Conservation (phyloP, 2,797 vertebrate genomes). For the Threskiornis aethiopicus region DNA sequence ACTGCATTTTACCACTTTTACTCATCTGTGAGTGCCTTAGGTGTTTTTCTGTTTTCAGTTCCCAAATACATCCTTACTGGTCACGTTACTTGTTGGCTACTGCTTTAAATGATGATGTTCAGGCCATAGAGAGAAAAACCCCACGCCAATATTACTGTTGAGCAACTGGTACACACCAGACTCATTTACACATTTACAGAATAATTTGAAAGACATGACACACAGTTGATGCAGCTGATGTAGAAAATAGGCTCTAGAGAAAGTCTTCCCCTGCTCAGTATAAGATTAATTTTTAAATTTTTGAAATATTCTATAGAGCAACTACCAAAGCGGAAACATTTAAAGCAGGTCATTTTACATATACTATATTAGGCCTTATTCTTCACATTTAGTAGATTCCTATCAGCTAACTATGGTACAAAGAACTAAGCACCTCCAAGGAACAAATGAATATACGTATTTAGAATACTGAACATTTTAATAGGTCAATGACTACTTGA, state of each 20-base stretch:
- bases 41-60: not conserved
- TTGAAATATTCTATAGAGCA: not conserved
- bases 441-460: not conserved
- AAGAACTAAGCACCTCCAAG: not conserved
- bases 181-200: not conserved
- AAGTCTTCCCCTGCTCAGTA: not conserved
- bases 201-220: not conserved
- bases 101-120: not conserved
- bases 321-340: not conserved
- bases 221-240: not conserved
- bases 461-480: not conserved
- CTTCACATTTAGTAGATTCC: not conserved
- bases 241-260: not conserved
- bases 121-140: not conserved
- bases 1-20: not conserved
- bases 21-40: not conserved
- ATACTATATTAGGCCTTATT: not conserved
- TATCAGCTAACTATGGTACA: not conserved
- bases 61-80: not conserved
- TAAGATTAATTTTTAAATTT: not conserved
- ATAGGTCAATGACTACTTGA: not conserved
- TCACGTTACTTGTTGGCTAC: not conserved
- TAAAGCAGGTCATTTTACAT: not conserved
- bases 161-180: not conserved
- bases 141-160: fast-evolving